A percentile compares a stretch with the other conserved stretches of the same genome.
phyloP scores from a whole-genome alignment of 1,140 invertebrate genomes.

The Mizuhopecten yessoensis region DNA sequence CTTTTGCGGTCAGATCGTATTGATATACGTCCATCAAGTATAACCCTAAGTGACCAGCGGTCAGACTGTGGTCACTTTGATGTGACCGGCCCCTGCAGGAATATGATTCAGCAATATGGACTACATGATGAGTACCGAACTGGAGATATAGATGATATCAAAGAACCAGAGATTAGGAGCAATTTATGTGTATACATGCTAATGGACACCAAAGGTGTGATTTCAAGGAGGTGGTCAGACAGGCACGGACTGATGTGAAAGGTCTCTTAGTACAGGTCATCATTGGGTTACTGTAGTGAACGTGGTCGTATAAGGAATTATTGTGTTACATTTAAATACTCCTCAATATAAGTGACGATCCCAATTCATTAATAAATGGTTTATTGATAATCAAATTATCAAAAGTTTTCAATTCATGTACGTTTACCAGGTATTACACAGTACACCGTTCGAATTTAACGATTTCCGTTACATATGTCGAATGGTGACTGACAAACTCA shows the following conservation, averaged over 20 bases:
- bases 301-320: background rate
- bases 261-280: background rate
- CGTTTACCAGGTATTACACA: too few relatives aligned
- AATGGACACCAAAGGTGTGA: background rate
- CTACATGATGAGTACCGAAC: background rate
- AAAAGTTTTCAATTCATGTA: too few relatives aligned
- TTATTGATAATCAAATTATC: too few relatives aligned
- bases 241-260: background rate
- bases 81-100: constrained; percentile 9
- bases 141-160: background rate
- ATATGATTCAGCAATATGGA: background rate
- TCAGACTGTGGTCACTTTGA: constrained; percentile 37
- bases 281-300: background rate
- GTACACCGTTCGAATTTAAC: too few relatives aligned
- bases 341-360: too few relatives aligned
- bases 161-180: background rate
- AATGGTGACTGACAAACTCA: too few relatives aligned
- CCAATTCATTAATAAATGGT: too few relatives aligned
- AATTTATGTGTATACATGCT: background rate
- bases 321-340: background rate
- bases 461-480: too few relatives aligned
- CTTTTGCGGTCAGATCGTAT: constrained; percentile 21
- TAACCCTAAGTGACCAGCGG: background rate
- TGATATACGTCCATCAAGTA: background rate
- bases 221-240: background rate